Conservation (phyloP, 2,113 vertebrate species). For the Phylloscopus whistleri region DNA sequence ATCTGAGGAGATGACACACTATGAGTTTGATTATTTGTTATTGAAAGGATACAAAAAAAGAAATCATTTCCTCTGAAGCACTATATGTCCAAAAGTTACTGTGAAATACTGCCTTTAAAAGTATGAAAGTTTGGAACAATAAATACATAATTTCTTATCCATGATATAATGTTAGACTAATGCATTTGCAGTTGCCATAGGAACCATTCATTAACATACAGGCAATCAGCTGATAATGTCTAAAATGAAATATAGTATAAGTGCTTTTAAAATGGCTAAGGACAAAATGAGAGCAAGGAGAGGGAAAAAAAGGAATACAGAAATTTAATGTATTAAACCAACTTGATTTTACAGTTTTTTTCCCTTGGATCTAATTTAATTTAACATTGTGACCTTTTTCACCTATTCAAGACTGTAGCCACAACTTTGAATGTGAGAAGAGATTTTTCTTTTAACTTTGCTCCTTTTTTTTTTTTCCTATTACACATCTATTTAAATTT, state of each 20-base stretch:
- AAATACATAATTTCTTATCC: neutral
- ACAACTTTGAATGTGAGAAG: neutral
- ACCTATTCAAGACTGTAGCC: neutral
- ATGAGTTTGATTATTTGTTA: neutral
- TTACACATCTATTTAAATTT: neutral
- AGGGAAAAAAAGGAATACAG: rapidly evolving
- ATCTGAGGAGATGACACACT: neutral
- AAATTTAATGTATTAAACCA: neutral
- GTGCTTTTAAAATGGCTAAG: neutral
- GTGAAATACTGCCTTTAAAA: neutral
- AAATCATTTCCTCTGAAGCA: neutral
- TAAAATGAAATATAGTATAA: neutral
- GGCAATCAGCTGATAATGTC: neutral
- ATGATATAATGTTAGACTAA: neutral
- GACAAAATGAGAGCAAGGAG: neutral
- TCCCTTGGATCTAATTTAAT: neutral
- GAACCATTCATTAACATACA: neutral
- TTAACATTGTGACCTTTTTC: neutral
- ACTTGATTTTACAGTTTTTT: neutral
- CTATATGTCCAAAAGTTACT: neutral
- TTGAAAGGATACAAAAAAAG: neutral
- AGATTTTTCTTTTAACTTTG: neutral
- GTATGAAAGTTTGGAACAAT: neutral
- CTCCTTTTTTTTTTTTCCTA: neutral
- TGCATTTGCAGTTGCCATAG: neutral